Evolutionary conservation across 1,140 invertebrate species (phyloP), one percentile per base, ranked within the genome.

Genomic region (Chironomus striatipennis): DNA sequence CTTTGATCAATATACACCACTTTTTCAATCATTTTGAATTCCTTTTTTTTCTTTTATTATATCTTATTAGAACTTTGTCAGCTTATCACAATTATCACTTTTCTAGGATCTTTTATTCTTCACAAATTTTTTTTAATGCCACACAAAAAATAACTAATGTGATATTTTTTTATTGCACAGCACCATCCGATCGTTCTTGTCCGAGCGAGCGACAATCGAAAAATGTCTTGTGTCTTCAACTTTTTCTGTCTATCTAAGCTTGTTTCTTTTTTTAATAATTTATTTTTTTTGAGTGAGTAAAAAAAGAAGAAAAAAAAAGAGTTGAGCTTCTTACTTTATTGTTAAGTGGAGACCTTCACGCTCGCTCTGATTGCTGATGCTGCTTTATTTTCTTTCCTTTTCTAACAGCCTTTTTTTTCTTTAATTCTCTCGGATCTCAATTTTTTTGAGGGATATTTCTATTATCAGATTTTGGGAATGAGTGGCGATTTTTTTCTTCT

Each of bases 131-230:
- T 70, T 7, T 70, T 6, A 9, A 2, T 21, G 6, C 17, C 8
- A 70, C n/a, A 9, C 12, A 42, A 73, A 73, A 73, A 42, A 18
- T 15, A n/a, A 43, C n/a, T 42, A 47, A 43, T 34, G 24, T 34
- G 24, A 34, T 34, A 34, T 34, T 34, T 34, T 34, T 2, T 34
- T 34, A 34, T 34, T 34, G 1, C 24, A 34, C 24, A 34, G 24
- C 24, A 34, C 24, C 24, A 34, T 34, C 24, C 24, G 12, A 73
- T 18, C 43, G 75, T 74, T 73, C 74, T 74, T 20, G 20, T 76
- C 15, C 9, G 34, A 43, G 75, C 18, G 57, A 20, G 21, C 42
- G 12, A 57, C 15, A 74, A 10, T 70, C 74, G 17, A 70, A 6
- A 70, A 70, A 70, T 70, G 65, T 20, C 47, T n/a, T 12, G 47